These are phyloP conservation scores for Itoplectis maculator DNA, from an alignment of 2,888 invertebrate species.

Conservation along the genomic window DNA sequence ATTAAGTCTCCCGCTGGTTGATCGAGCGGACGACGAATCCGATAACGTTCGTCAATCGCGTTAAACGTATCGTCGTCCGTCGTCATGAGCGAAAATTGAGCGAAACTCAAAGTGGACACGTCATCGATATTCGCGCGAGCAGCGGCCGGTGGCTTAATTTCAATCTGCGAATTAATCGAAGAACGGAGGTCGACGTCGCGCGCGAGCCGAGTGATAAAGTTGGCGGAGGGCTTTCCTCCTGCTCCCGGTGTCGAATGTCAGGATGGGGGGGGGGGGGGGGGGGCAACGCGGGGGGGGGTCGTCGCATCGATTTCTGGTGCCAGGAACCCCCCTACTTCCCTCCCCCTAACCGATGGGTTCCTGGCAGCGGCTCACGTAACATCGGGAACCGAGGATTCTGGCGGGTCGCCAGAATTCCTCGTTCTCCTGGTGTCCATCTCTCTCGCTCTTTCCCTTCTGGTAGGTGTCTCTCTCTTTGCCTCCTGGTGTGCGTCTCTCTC, in stretches of 20 bases:
- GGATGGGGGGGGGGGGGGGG: slow-evolving; percentile 36
- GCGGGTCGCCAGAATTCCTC: slow-evolving; percentile 59
- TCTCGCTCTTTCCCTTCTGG: not conserved
- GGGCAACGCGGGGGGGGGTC: slow-evolving; percentile 14
- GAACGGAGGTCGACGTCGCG: slow-evolving; percentile 25
- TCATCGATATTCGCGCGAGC: not conserved
- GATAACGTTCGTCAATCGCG: not conserved
- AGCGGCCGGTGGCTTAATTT: slow-evolving; percentile 22
- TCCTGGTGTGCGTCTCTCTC: too few relatives aligned
- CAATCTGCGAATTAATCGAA: slow-evolving; percentile 38
- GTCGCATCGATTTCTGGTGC: slow-evolving; percentile 62
- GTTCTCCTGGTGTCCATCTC: too few relatives aligned
- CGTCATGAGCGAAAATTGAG: not conserved
- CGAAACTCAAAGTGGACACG: not conserved
- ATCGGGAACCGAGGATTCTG: slow-evolving; percentile 57
- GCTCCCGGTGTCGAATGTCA: slow-evolving; percentile 38
- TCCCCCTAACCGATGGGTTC: too few relatives aligned
- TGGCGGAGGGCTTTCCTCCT: not conserved
- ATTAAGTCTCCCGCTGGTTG: too few relatives aligned
- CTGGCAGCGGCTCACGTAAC: slow-evolving; percentile 53
- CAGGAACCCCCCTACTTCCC: slow-evolving; percentile 34
- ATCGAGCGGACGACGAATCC: too few relatives aligned
- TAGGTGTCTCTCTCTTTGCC: slow-evolving; percentile 9
- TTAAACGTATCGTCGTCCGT: not conserved
- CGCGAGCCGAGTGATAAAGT: slow-evolving; percentile 11